phyloP scores from a whole-genome alignment of 2,113 vertebrate genomes.

The Ranitomeya imitator region DNA sequence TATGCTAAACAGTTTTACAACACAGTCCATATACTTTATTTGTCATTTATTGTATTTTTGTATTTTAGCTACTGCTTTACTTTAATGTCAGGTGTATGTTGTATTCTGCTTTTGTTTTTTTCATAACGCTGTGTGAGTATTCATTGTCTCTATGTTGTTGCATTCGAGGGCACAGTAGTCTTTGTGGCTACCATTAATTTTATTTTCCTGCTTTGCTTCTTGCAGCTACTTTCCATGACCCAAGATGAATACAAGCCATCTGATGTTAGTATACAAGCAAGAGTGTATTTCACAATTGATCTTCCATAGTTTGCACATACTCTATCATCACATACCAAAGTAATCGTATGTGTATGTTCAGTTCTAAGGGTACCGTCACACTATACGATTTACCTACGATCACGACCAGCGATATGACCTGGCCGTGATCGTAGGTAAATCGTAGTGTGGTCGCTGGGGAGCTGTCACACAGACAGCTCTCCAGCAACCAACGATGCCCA shows the following conservation, averaged over 20 bases:
- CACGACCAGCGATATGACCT: too few relatives aligned
- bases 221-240: slow-evolving; percentile 91
- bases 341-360: background rate
- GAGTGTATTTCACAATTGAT: slow-evolving; percentile 57
- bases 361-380: too few relatives aligned
- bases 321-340: background rate
- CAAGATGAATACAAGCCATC: slow-evolving; percentile 93
- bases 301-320: slow-evolving; percentile 6
- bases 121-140: background rate
- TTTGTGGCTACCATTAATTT: slow-evolving; percentile 65
- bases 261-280: slow-evolving; percentile 86
- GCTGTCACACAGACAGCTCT: too few relatives aligned
- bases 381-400: too few relatives aligned
- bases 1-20: background rate
- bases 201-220: slow-evolving; percentile 74
- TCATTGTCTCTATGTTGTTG: background rate
- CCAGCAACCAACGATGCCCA: too few relatives aligned
- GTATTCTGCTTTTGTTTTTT: background rate
- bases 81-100: background rate
- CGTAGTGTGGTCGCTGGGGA: too few relatives aligned
- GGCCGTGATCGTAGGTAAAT: too few relatives aligned
- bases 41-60: background rate
- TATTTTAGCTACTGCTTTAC: slow-evolving; percentile 31
- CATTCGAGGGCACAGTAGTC: slow-evolving; percentile 27
- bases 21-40: background rate